Percentiles rank a stretch among this genome's conserved stretches.
Conservation (phyloP, 1,140 invertebrate species). For the Brachionus rubens region DNA sequence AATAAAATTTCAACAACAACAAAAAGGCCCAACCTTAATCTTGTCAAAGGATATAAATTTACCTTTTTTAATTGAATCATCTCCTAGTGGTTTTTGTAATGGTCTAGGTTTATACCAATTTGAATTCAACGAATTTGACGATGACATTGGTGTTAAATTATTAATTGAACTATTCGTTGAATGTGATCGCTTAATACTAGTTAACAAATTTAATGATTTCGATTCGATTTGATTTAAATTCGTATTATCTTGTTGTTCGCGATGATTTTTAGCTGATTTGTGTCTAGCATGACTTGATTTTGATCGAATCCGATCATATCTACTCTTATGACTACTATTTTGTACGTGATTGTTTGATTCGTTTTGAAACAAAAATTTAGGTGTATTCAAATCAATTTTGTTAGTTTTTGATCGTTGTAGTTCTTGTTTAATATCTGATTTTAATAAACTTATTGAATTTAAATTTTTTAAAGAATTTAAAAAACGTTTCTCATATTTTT, state of each 20-base stretch:
- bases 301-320: constrained; percentile 10
- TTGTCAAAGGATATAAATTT: too few species aligned
- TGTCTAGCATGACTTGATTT: background rate
- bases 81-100: constrained; percentile 19
- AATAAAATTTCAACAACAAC: too few species aligned
- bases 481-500: constrained; percentile 24
- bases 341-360: background rate
- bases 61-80: too few species aligned
- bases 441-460: constrained; percentile 18
- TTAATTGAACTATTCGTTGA: background rate
- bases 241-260: background rate
- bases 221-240: background rate
- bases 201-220: background rate
- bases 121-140: constrained; percentile 23
- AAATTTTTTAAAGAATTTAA: constrained; percentile 23
- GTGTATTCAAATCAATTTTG: background rate
- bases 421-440: constrained; percentile 23
- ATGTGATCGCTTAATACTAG: background rate
- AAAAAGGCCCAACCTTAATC: too few species aligned
- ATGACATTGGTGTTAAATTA: background rate
- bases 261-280: background rate
- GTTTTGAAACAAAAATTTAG: background rate
- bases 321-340: background rate
- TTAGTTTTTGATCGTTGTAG: background rate
- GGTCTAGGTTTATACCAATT: constrained; percentile 33